Evolutionary conservation across 2,113 vertebrate species (phyloP), one percentile per base, ranked within the genome.

Genomic region (Callospermophilus lateralis): DNA sequence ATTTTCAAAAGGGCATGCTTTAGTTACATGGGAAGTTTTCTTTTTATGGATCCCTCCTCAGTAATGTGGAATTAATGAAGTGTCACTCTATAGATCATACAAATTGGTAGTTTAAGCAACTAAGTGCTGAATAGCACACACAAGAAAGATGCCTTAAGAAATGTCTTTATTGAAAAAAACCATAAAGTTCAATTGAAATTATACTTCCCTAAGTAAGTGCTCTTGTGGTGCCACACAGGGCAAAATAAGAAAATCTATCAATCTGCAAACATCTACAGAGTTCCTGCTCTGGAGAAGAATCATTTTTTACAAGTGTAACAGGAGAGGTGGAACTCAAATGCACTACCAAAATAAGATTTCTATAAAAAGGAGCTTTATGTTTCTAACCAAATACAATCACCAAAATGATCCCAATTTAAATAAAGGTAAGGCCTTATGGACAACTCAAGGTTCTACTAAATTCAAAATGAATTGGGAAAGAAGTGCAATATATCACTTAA

Each of bases 161-260:
- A 76, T 19, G 48, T 30, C 48, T 89, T 37, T 61, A 88, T 78
- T 48, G 94, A 83, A 87, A 95, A 53, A 97, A 92, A 42, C 90
- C 51, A 83, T 92, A 24, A 90, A 94, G 93, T 96, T 94, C 92
- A 92, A 93, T 94, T 96, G 94, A 93, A 97, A 95, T 95, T 74
- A 77, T 34, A 16, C 73, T 51, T 90, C 93, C 90, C 3, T 97
- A 95, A 97, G 88, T 98, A 94, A 96, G 95, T 95, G 96, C 84
- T 97, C 97, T 97, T 96, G 53, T 85, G 34, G 84, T 73, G 89
- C 30, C 26, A 34, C 39, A 55, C 28, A 84, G 89, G 83, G 80
- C 55, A 84, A 94, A 93, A 45, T 77, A 42, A 96, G 37, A 95
- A 89, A 76, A 81, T 80, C 61, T 61, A 80, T 80, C 42, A 84